Evolutionary conservation across 1,140 invertebrate genomes (phyloP).

Genomic region (Lamellibrachia luymesi): DNA sequence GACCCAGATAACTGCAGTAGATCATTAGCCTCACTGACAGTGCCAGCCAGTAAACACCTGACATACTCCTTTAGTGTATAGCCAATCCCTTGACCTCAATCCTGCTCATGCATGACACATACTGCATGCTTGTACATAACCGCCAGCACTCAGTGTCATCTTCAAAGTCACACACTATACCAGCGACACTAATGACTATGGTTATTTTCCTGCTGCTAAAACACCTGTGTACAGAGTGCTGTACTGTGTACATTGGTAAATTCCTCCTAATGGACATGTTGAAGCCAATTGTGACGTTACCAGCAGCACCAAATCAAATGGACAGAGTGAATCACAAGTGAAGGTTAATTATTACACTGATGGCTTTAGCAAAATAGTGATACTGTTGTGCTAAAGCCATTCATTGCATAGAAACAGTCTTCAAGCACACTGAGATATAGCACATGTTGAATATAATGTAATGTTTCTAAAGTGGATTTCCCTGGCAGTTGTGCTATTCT

Average conservation of each 20-base stretch:
- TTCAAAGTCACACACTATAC: neutral
- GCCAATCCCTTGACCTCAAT: neutral
- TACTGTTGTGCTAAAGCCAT: too few relatives aligned
- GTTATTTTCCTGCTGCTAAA: too few relatives aligned
- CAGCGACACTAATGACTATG: too few relatives aligned
- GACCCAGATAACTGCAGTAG: neutral
- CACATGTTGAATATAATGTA: too few relatives aligned
- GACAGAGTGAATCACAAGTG: neutral
- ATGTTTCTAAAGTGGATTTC: too few relatives aligned
- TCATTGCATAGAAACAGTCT: too few relatives aligned
- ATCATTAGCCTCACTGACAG: neutral
- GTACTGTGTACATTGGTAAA: neutral
- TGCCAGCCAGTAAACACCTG: neutral
- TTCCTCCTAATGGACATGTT: neutral
- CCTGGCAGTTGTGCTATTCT: too few relatives aligned
- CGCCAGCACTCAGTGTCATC: neutral
- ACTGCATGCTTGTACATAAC: neutral
- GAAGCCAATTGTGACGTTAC: neutral
- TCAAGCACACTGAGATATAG: too few relatives aligned
- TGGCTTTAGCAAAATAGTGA: too few relatives aligned
- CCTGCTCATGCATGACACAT: neutral
- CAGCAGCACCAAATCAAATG: neutral
- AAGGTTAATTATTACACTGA: too few relatives aligned
- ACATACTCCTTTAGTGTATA: neutral
- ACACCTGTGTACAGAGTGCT: neutral